Base-by-base conservation (phyloP, 2,113 vertebrate genomes). In the Thalassoma bifasciatum region DNA sequence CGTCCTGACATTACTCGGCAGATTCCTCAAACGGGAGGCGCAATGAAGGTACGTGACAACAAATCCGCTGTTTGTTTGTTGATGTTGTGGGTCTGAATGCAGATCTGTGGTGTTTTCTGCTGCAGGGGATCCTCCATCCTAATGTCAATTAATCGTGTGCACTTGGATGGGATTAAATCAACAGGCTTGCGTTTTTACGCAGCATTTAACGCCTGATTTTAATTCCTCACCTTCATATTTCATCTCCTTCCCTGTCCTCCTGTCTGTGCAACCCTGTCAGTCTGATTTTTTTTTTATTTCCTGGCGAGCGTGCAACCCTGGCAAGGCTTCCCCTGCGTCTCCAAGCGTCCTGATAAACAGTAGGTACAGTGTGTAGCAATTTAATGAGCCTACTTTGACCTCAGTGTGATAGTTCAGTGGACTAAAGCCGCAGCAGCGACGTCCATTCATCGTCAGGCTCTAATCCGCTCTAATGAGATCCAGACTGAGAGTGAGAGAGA, bases 21-120 rank as follows among this genome's bases (percentile, higher is more conserved):
- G 38, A 88, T 92, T 93, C 89, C 86, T 88, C 86, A 34, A 64
- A 77, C 88, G 40, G 86, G 87, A 92, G 88, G 90, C 82, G 84
- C 84, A 84, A 95, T 95, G 94, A 95, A 94, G 94, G 94, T 95
- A 92, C 0, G 78, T 72, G 66, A 24, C 2, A 36, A 24, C 2
- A 36, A 5, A 14, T 11, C 50, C 30, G 30, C 51, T 8, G 38
- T 3, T 16, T 8, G 38, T 3, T 16, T 2, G 8, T 44, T 9
- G 17, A 0, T 19, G 13, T 5, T 70, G 7, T 8, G 36, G 64
- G 30, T 79, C 6, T 5, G 13, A 46, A 24, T 16, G 63, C 56
- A 42, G 49, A 47, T 73, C 50, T 54, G 4, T 22, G 4, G 16
- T 24, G 71, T 42, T 77, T 71, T 73, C 37, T 62, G 70, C 76